Percentiles rank a stretch among this genome's conserved stretches.
These are phyloP conservation scores for Chironomus striatipennis DNA, from an alignment of 1,140 invertebrate species.

Conservation along the genomic window DNA sequence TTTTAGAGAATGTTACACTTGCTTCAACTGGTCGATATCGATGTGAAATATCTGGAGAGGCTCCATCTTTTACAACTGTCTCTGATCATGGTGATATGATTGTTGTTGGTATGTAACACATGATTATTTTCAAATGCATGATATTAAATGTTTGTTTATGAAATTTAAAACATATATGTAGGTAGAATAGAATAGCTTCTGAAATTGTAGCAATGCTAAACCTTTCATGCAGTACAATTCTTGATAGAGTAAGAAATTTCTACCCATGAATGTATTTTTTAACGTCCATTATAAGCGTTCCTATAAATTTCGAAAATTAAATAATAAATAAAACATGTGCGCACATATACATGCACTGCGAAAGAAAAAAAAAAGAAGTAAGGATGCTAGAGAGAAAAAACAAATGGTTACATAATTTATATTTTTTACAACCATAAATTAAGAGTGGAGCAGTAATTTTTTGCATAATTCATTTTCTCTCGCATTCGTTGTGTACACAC, in stretches of 20 bases:
- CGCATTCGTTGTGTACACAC: not conserved
- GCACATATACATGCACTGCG: not conserved
- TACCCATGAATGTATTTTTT: not conserved
- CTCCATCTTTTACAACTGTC: constrained; percentile 68
- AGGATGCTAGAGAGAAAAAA: not conserved
- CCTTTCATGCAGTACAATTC: too few species aligned
- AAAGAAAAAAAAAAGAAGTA: not conserved
- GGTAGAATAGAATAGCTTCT: too few species aligned
- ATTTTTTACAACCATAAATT: constrained; percentile 14
- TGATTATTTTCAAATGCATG: too few species aligned
- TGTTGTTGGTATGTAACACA: constrained; percentile 61
- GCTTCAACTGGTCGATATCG: constrained; percentile 69
- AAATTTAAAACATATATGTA: too few species aligned
- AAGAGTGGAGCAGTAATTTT: constrained; percentile 1
- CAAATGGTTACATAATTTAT: not conserved
- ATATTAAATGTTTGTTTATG: too few species aligned
- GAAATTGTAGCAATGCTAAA: too few species aligned
- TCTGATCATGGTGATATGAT: constrained; percentile 64
- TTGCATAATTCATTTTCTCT: constrained; percentile 2
- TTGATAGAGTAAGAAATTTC: too few species aligned
- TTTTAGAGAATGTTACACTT: constrained; percentile 61
- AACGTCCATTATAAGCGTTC: not conserved
- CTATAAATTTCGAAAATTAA: constrained; percentile 17
- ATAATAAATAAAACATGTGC: constrained; percentile 19
- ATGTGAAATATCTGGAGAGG: constrained; percentile 79